A percentile compares a stretch with the other conserved stretches of the same genome.
phyloP scores from a whole-genome alignment of 2,797 vertebrate species.

The Gymnothorax javanicus region DNA sequence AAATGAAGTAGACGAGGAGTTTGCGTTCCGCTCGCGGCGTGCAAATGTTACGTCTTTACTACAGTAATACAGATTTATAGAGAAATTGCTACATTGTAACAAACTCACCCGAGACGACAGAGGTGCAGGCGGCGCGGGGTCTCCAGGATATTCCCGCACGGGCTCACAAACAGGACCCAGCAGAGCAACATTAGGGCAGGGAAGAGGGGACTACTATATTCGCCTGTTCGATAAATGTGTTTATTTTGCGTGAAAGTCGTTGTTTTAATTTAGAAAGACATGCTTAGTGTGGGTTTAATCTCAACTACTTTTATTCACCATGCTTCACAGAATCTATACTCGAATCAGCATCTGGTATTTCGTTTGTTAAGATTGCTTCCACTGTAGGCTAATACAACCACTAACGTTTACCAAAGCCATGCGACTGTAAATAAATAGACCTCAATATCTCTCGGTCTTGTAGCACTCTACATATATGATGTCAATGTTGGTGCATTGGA shows the following conservation, averaged over 20 bases:
- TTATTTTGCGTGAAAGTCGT: not conserved
- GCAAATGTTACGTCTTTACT: constrained; percentile 73
- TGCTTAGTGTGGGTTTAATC: not conserved
- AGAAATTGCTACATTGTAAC: constrained; percentile 93
- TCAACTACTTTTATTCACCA: too few species aligned
- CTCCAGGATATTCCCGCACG: constrained; percentile 96
- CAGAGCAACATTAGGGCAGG: constrained; percentile 64
- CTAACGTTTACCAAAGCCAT: not conserved
- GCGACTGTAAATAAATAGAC: not conserved
- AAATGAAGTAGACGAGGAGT: constrained; percentile 51
- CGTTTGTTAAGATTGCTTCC: not conserved
- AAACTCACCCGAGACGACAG: constrained; percentile 99
- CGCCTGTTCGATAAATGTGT: constrained; percentile 66
- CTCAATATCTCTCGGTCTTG: not conserved
- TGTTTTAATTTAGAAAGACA: not conserved
- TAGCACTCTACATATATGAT: not conserved
- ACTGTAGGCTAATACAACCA: not conserved
- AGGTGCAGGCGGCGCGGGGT: constrained; percentile 97
- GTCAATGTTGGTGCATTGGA: not conserved
- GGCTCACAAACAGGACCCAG: constrained; percentile 93
- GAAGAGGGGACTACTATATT: constrained; percentile 64
- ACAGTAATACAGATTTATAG: constrained; percentile 84
- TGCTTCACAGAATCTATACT: not conserved
- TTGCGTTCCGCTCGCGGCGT: constrained; percentile 52
- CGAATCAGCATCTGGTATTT: not conserved